A percentile compares a stretch with the other conserved stretches of the same genome.
Evolutionary conservation across 2,113 vertebrate species (phyloP).

Genomic region (Neotragus pygmaeus): DNA sequence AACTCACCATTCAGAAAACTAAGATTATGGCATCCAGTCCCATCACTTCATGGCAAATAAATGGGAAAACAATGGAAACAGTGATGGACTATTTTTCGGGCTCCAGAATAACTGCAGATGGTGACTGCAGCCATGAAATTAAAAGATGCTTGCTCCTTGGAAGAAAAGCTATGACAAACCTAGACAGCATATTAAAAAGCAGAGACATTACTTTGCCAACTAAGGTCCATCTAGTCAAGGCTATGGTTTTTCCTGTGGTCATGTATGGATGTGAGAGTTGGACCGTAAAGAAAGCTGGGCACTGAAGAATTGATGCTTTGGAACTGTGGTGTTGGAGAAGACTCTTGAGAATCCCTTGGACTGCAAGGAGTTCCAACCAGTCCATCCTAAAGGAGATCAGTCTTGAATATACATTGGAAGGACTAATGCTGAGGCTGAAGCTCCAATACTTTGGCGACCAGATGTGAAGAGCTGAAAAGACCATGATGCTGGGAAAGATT

Average conservation of each 20-base stretch:
- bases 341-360: not conserved
- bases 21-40: not conserved
- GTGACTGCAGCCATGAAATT: not conserved
- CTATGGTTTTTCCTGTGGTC: not conserved
- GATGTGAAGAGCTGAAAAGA: not conserved
- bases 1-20: not conserved
- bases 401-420: not conserved
- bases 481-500: not conserved
- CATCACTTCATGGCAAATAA: not conserved
- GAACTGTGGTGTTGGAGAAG: not conserved
- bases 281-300: not conserved
- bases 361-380: not conserved
- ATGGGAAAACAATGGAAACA: not conserved
- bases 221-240: not conserved
- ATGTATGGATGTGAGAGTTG: not conserved
- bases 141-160: not conserved
- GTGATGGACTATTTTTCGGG: fast-evolving
- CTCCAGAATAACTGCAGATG: not conserved
- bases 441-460: not conserved
- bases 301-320: not conserved
- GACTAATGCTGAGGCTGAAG: not conserved
- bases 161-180: not conserved
- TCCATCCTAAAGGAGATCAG: not conserved
- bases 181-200: not conserved
- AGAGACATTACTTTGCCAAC: not conserved